These are phyloP conservation scores for Pipistrellus nathusii DNA, from an alignment of 2,797 vertebrate genomes.

Conservation along the genomic window DNA sequence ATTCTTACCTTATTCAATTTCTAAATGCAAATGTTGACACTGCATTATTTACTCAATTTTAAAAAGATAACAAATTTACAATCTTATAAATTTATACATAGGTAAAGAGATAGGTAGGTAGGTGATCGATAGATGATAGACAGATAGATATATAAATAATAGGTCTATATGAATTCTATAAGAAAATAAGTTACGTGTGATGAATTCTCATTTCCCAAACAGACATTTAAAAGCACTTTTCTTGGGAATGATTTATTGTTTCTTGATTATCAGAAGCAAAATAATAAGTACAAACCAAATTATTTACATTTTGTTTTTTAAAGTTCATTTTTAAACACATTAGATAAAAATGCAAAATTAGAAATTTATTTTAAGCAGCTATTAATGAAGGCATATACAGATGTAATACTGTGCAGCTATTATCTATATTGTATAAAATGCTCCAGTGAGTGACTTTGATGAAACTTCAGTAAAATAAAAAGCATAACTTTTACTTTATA, in stretches of 20 bases:
- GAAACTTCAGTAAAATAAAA: slow-evolving; percentile 77
- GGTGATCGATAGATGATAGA: neutral
- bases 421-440: slow-evolving; percentile 64
- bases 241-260: neutral
- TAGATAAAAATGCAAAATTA: slow-evolving; percentile 33
- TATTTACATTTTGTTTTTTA: neutral
- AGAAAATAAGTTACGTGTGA: neutral
- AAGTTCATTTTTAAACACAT: slow-evolving; percentile 12
- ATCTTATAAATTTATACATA: neutral
- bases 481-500: slow-evolving; percentile 83
- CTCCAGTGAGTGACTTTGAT: slow-evolving; percentile 55
- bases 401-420: slow-evolving; percentile 46
- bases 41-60: slow-evolving; percentile 35
- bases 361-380: slow-evolving; percentile 51
- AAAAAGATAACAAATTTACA: neutral
- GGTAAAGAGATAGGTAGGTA: neutral
- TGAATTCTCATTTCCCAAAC: neutral
- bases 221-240: slow-evolving; percentile 40
- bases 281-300: slow-evolving; percentile 18
- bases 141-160: neutral
- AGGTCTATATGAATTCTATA: neutral
- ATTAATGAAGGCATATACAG: slow-evolving; percentile 32
- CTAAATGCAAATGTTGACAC: neutral
- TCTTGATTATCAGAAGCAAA: slow-evolving; percentile 16
- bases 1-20: neutral